A percentile compares a stretch with the other conserved stretches of the same genome.
phyloP scores from a whole-genome alignment of 2,797 vertebrate species.

The Notoglanidium macrostoma region DNA sequence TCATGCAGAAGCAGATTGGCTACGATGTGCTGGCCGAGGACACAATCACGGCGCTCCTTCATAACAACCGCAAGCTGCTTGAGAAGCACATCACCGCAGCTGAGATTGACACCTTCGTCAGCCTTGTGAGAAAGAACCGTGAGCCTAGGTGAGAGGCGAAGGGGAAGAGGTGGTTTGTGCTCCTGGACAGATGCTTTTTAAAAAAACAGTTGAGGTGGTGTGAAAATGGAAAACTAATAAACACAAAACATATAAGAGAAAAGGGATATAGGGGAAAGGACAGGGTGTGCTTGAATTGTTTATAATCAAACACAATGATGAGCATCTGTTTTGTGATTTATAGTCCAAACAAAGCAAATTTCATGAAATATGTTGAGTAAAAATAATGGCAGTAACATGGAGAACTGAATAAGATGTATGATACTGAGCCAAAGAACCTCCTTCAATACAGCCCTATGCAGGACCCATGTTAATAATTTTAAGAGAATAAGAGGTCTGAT shows the following conservation, averaged over 20 bases:
- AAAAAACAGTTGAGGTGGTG: background rate
- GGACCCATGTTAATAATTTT: background rate
- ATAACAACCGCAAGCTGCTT: slow-evolving; percentile 86
- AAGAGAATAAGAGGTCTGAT: background rate
- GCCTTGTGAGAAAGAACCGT: slow-evolving; percentile 85
- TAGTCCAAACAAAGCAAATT: background rate
- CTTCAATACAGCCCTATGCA: background rate
- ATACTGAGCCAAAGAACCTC: background rate
- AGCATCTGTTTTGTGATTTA: background rate
- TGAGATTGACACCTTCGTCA: slow-evolving; percentile 87
- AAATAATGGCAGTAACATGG: background rate
- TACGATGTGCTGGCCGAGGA: slow-evolving; percentile 87
- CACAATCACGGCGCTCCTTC: slow-evolving; percentile 84
- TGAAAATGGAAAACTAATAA: background rate
- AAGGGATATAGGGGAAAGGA: background rate
- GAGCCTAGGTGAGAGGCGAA: slow-evolving; percentile 80
- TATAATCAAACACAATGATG: background rate
- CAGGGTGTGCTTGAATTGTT: background rate
- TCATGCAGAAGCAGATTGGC: slow-evolving; percentile 91
- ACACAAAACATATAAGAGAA: background rate
- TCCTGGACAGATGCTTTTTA: background rate
- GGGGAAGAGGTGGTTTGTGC: background rate
- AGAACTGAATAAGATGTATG: background rate
- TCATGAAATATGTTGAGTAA: background rate
- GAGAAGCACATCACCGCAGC: slow-evolving; percentile 89